phyloP scores from a whole-genome alignment of 2,888 invertebrate species.

The Pristionchus fissidentatus region DNA sequence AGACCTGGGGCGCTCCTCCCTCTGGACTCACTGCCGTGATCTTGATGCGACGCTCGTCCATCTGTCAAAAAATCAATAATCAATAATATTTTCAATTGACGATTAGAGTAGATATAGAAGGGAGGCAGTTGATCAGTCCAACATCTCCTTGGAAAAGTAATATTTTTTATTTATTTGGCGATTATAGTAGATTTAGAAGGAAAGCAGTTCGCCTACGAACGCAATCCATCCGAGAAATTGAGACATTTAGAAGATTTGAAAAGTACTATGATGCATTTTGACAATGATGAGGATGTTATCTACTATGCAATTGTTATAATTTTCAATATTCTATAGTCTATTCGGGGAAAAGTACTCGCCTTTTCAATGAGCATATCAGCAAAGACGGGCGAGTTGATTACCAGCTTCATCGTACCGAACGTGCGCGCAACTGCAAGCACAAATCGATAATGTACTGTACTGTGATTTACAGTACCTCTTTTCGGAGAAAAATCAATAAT shows the following conservation, averaged over 20 bases:
- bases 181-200: too few species aligned
- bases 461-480: not conserved
- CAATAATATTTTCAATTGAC: not conserved
- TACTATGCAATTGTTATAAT: not conserved
- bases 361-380: conserved; percentile 49
- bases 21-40: conserved; percentile 67
- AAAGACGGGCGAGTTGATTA: conserved; percentile 70
- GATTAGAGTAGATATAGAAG: not conserved
- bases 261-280: not conserved
- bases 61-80: not conserved
- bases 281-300: not conserved
- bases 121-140: too few species aligned
- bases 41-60: conserved; percentile 51
- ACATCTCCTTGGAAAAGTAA: too few species aligned
- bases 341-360: not conserved
- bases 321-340: not conserved
- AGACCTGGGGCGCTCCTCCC: conserved; percentile 70
- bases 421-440: conserved; percentile 68
- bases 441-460: not conserved
- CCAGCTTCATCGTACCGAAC: conserved; percentile 69
- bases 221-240: too few species aligned
- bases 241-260: too few species aligned
- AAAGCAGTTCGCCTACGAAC: too few species aligned
- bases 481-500: not conserved
- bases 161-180: too few species aligned